These are phyloP conservation scores for Isoperla grammatica DNA, from an alignment of 2,888 invertebrate genomes.

Conservation along the genomic window DNA sequence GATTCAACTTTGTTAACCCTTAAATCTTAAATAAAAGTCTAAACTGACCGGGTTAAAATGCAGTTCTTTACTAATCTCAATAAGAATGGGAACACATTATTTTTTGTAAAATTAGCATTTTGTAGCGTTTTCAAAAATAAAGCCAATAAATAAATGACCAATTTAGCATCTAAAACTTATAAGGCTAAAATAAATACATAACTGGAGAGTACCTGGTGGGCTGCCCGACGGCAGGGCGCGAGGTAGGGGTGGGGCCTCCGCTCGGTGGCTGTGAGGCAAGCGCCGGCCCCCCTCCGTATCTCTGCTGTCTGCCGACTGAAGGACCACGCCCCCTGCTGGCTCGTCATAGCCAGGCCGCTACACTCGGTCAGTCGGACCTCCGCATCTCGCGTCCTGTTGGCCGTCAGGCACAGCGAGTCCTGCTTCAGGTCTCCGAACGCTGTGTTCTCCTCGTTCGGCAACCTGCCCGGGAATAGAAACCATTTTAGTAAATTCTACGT, in stretches of 20 bases:
- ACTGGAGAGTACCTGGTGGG: slow-evolving; percentile 23
- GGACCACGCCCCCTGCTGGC: slow-evolving; percentile 24
- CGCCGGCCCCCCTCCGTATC: slow-evolving; percentile 14
- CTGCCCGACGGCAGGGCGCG: slow-evolving; percentile 12
- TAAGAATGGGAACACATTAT: no score
- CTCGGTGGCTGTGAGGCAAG: slow-evolving; percentile 21
- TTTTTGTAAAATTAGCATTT: no score
- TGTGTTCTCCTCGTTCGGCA: slow-evolving; percentile 38
- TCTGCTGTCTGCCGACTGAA: slow-evolving; percentile 19
- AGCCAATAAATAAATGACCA: no score
- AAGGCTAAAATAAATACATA: no score
- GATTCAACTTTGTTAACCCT: no score
- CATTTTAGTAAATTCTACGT: no score
- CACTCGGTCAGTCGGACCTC: slow-evolving; percentile 19
- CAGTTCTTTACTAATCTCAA: no score
- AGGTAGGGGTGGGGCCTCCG: slow-evolving; percentile 6
- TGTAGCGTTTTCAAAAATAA: no score
- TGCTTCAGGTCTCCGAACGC: slow-evolving; percentile 41
- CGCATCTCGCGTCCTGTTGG: slow-evolving; percentile 8
- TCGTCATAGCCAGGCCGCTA: slow-evolving; percentile 6
- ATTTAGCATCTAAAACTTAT: no score
- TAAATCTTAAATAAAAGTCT: no score
- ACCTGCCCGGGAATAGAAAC: no score
- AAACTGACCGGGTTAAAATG: no score
- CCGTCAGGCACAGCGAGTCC: slow-evolving; percentile 36